Base-by-base conservation (phyloP, 1,140 invertebrate genomes). In the Chionoecetes opilio region DNA sequence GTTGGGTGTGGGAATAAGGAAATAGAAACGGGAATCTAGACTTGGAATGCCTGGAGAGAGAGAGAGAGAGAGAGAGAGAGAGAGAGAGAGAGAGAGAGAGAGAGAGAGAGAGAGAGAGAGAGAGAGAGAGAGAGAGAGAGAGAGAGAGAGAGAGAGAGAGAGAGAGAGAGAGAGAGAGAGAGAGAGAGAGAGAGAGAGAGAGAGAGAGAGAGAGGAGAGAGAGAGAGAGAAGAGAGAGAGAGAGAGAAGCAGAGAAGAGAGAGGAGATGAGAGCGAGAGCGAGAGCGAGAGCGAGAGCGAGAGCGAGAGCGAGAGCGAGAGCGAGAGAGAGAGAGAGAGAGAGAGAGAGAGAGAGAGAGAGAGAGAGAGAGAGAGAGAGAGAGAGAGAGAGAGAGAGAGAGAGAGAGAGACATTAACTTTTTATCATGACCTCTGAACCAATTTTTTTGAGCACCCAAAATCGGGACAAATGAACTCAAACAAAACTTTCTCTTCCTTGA, bases 141-240 rank as follows among this genome's bases (percentile, higher is more conserved):
- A 87, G 31, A 34, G n/a, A 87, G 31, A 87, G 86, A 87, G 86
- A 32, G 86, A 34, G 29, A 31, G 31, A 87, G 31, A 87, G 86
- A 87, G 86, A 87, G 86, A 34, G 31, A 87, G 86, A 87, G 86
- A 85, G 21, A 85, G 21, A 21, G 82, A 46, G 14, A 46, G 41
- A 46, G 41, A 8, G 82, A 21, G 5, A 5, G 21, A 85, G 21
- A 85, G 82, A 85, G 82, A 85, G 82, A 21, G 21, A 85, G 82
- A 85, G 82, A 85, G 21, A 85, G 21, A 21, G 82, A 85, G 21
- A 85, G 82, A 85, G 82, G 5, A 34, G 34, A 5, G 5, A 34
- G 26, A 34, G 26, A 26, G 26, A 26, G 26, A 26, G 34, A 34
- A 85, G 82, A 85, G 82, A 85, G 21, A 85, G 21, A 21, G 82